A percentile compares a stretch with the other conserved stretches of the same genome.
These are phyloP conservation scores for Quadriops clusia DNA, from an alignment of 2,888 invertebrate species.

Conservation along the genomic window DNA sequence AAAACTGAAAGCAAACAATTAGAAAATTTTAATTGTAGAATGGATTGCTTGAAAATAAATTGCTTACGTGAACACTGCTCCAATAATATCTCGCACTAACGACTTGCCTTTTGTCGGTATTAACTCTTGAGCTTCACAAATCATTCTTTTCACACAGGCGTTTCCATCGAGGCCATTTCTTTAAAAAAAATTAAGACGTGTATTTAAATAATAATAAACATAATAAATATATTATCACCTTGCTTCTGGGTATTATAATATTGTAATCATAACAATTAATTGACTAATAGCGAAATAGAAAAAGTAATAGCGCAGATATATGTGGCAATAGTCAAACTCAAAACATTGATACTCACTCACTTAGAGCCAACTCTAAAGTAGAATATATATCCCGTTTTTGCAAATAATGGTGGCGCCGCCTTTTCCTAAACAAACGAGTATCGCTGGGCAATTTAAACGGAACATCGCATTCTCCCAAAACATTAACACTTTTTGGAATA, in stretches of 20 bases:
- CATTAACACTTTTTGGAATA: constrained; percentile 46
- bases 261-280: too few relatives aligned
- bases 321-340: not conserved
- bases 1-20: constrained; percentile 6
- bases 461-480: constrained; percentile 47
- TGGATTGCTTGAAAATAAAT: not conserved
- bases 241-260: constrained; percentile 1
- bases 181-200: constrained; percentile 28
- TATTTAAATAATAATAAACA: not conserved
- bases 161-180: constrained; percentile 52
- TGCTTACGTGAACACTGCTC: constrained; percentile 50
- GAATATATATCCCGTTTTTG: constrained; percentile 45
- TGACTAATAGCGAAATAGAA: too few relatives aligned
- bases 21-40: not conserved
- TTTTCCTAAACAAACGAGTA: constrained; percentile 30
- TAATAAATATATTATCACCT: not conserved
- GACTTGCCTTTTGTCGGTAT: constrained; percentile 49
- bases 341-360: constrained; percentile 14
- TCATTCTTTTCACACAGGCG: constrained; percentile 51
- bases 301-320: too few relatives aligned
- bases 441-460: constrained; percentile 41
- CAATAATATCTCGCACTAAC: constrained; percentile 53
- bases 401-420: constrained; percentile 34
- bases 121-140: constrained; percentile 52
- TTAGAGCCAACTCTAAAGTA: constrained; percentile 20